A percentile compares a stretch with the other conserved stretches of the same genome.
Conservation (phyloP, 1,140 invertebrate species). For the Bombus sibiricus region DNA sequence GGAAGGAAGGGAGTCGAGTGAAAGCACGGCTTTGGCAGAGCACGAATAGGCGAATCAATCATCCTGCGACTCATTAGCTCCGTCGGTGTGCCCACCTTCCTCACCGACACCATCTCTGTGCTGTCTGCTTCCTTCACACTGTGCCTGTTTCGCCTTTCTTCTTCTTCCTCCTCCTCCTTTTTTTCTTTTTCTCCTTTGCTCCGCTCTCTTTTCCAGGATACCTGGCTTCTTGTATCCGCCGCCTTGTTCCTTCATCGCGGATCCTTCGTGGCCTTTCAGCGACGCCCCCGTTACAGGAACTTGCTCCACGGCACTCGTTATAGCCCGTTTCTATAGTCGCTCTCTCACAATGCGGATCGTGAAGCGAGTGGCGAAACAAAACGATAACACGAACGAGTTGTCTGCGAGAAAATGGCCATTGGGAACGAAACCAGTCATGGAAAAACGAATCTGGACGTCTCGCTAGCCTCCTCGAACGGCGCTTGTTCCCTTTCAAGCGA, state of each 20-base stretch:
- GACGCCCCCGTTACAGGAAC: conserved; percentile 19
- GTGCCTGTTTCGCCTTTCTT: background rate
- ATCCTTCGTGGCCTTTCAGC: conserved; percentile 21
- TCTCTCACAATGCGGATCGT: conserved; percentile 1
- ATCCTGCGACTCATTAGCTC: conserved; percentile 80
- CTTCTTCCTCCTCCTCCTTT: background rate
- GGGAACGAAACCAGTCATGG: too few species aligned
- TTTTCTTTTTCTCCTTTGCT: background rate
- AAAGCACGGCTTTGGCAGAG: conserved; percentile 71
- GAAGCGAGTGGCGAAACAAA: background rate
- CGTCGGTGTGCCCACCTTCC: conserved; percentile 65
- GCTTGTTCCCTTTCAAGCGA: background rate
- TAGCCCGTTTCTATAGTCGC: conserved; percentile 1
- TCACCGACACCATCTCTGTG: conserved; percentile 42
- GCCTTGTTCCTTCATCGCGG: conserved; percentile 29
- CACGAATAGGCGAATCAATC: conserved; percentile 78
- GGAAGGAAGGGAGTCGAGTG: conserved; percentile 58
- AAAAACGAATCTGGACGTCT: background rate
- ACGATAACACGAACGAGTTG: conserved; percentile 24
- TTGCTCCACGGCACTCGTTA: conserved; percentile 24
- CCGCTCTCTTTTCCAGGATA: conserved; percentile 42
- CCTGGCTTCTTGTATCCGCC: conserved; percentile 23
- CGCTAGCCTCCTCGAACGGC: background rate
- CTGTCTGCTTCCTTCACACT: conserved; percentile 38
- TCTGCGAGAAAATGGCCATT: conserved; percentile 2